Conservation (phyloP, 92 coral and sea anemone genomes). For the Hydrozoanthus gracilis region DNA sequence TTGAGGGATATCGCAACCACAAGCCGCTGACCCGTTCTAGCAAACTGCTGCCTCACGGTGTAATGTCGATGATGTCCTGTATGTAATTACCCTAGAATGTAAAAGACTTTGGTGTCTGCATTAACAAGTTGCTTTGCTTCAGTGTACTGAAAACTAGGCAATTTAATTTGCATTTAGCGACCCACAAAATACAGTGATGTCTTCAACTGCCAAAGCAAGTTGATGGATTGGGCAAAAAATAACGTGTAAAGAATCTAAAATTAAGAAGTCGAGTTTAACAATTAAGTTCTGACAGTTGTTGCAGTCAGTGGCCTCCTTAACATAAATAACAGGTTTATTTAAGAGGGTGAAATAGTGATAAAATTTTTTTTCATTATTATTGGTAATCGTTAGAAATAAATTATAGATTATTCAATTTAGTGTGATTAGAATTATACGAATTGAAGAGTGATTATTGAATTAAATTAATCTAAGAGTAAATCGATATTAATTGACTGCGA, state of each 20-base stretch:
- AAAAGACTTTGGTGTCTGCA: neutral
- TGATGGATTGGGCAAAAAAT: too few species aligned
- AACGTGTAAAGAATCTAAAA: too few species aligned
- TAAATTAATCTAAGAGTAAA: too few species aligned
- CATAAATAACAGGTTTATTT: neutral
- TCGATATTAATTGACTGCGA: neutral
- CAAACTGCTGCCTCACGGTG: slow-evolving; percentile 59
- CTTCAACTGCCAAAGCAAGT: neutral
- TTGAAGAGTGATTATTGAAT: slow-evolving; percentile 19
- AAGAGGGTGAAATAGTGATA: neutral
- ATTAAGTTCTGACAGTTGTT: neutral
- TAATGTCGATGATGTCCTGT: slow-evolving; percentile 13
- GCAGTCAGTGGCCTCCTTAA: neutral
- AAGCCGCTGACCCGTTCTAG: slow-evolving; percentile 86
- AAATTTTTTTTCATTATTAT: slow-evolving; percentile 19
- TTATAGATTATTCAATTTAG: slow-evolving; percentile 35
- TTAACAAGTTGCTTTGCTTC: neutral
- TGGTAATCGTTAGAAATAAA: neutral
- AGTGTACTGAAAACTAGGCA: too few species aligned
- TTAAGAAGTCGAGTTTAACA: neutral
- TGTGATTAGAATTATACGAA: slow-evolving; percentile 30
- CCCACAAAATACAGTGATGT: too few species aligned
- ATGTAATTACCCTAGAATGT: slow-evolving; percentile 9
- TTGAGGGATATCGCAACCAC: slow-evolving; percentile 97
- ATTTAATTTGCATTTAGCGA: too few species aligned